Evolutionary conservation across 2,113 vertebrate genomes (phyloP).

Genomic region (Acanthochromis polyacanthus): DNA sequence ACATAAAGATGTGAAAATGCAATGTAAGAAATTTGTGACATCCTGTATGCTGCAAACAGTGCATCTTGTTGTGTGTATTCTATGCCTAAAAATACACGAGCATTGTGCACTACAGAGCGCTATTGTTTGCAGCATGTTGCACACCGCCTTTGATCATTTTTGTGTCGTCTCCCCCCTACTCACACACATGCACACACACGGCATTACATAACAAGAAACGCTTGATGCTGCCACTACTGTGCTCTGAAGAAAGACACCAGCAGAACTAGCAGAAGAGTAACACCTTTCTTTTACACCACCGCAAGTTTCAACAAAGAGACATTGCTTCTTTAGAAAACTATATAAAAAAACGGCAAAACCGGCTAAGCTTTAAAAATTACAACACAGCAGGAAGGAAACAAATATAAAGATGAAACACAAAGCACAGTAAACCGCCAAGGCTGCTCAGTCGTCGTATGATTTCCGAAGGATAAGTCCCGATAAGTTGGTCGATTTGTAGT

Average conservation of each 20-base stretch:
- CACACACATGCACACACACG: slow-evolving; percentile 1
- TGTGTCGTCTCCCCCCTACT: background rate
- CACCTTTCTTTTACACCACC: too few relatives aligned
- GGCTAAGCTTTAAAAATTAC: too few relatives aligned
- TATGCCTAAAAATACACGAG: background rate
- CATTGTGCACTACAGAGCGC: background rate
- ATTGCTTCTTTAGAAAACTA: too few relatives aligned
- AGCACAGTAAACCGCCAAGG: too few relatives aligned
- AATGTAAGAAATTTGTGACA: background rate
- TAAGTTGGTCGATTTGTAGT: too few relatives aligned
- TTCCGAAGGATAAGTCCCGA: too few relatives aligned
- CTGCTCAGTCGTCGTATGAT: too few relatives aligned
- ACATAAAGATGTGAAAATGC: background rate
- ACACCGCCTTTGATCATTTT: slow-evolving; percentile 28
- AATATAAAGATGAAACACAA: too few relatives aligned
- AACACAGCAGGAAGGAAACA: too few relatives aligned
- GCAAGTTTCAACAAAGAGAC: too few relatives aligned
- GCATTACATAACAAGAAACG: too few relatives aligned
- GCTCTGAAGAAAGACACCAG: slow-evolving; percentile 19
- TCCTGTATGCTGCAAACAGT: background rate
- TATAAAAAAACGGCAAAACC: too few relatives aligned
- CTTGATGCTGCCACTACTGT: slow-evolving; percentile 18
- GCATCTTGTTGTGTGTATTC: background rate
- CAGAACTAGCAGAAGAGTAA: background rate
- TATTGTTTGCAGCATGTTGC: slow-evolving; percentile 35